Conservation (phyloP, 2,888 invertebrate species). For the Rotaria magnacalcarata region DNA sequence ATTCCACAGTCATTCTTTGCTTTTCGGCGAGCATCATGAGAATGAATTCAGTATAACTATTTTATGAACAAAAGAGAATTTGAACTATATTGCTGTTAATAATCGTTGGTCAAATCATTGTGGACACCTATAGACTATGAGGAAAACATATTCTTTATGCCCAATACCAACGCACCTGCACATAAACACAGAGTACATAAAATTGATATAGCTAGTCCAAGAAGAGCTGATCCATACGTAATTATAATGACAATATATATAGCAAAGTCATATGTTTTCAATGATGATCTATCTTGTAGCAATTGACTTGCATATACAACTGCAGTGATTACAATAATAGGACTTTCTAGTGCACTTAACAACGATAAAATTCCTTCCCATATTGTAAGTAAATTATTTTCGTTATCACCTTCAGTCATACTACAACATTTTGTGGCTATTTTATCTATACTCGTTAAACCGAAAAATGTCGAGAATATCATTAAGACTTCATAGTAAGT, state of each 20-base stretch:
- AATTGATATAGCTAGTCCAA: neutral
- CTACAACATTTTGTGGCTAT: neutral
- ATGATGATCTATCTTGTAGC: neutral
- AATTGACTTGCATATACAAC: neutral
- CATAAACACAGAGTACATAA: neutral
- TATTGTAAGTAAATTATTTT: neutral
- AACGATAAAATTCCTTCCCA: neutral
- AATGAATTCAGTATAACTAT: too few species aligned
- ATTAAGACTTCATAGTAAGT: neutral
- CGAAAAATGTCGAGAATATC: neutral
- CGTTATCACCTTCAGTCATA: neutral
- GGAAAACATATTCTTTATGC: neutral
- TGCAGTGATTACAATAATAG: neutral
- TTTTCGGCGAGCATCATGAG: too few species aligned
- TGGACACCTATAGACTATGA: neutral
- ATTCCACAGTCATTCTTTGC: too few species aligned
- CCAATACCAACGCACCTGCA: neutral
- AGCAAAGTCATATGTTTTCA: slow-evolving; percentile 25
- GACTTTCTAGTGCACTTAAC: neutral
- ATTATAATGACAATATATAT: neutral
- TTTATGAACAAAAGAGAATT: too few species aligned
- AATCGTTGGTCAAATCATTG: too few species aligned
- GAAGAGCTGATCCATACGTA: neutral
- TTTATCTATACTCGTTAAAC: neutral
- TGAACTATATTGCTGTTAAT: too few species aligned